These are phyloP conservation scores for cattle (Bos taurus) DNA, from an alignment of 2,113 vertebrate species.

Conservation along the genomic window ARS-UCD2.0 NC_037339.1:76637001-76637500, in stretches of 20 bases:
- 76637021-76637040: slow-evolving; percentile 43
- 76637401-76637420: slow-evolving; percentile 21
- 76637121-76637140: slow-evolving; percentile 34
- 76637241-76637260: slow-evolving; percentile 20
- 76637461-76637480: slow-evolving; percentile 38
- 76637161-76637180: slow-evolving; percentile 9
- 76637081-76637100: slow-evolving; percentile 52
- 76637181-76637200: not conserved
- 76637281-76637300: not conserved
- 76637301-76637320: not conserved
- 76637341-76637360: not conserved
- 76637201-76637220: not conserved
- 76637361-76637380: slow-evolving; percentile 16
- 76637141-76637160: not conserved
- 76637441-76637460: slow-evolving; percentile 51
- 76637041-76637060: not conserved
- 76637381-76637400: slow-evolving; percentile 46
- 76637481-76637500: slow-evolving; percentile 55
- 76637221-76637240: slow-evolving; percentile 7
- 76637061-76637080: not conserved
- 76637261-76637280: not conserved
- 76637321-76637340: not conserved
- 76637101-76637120: slow-evolving; percentile 36
- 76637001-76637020: slow-evolving; percentile 48
- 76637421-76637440: slow-evolving; percentile 52